These are phyloP conservation scores for Ptychodera flava DNA, from an alignment of 35 echinoderm and acorn worm genomes.

Conservation along the genomic window DNA sequence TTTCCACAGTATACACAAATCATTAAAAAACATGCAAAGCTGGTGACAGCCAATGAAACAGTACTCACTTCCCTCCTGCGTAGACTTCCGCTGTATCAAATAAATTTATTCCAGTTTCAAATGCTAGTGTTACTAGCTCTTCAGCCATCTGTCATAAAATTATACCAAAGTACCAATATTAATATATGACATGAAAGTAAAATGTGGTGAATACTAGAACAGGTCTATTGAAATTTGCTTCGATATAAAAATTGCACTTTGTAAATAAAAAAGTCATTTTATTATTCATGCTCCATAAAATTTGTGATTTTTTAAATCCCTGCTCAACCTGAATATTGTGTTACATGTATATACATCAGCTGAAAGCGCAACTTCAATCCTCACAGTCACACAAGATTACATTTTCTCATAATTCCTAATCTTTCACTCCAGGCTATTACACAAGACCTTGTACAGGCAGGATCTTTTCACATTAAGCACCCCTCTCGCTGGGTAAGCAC, in stretches of 20 bases:
- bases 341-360: too few species aligned
- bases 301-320: neutral
- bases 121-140: conserved; percentile 7
- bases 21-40: too few species aligned
- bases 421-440: too few species aligned
- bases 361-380: too few species aligned
- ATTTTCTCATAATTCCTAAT: too few species aligned
- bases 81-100: conserved; percentile 19
- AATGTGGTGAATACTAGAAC: neutral
- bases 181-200: neutral
- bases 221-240: neutral
- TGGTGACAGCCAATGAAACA: too few species aligned
- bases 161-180: neutral
- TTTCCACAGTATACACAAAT: too few species aligned
- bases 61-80: conserved; percentile 10
- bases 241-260: neutral
- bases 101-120: conserved; percentile 12
- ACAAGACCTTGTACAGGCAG: too few species aligned
- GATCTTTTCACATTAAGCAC: too few species aligned
- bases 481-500: too few species aligned
- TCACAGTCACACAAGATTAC: too few species aligned
- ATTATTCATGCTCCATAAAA: neutral
- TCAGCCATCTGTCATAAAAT: neutral
- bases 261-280: neutral
- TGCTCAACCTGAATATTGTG: neutral